Evolutionary conservation across 2,797 vertebrate genomes (phyloP), one percentile per base, ranked within the genome.

Genomic region (Tapirus indicus): DNA sequence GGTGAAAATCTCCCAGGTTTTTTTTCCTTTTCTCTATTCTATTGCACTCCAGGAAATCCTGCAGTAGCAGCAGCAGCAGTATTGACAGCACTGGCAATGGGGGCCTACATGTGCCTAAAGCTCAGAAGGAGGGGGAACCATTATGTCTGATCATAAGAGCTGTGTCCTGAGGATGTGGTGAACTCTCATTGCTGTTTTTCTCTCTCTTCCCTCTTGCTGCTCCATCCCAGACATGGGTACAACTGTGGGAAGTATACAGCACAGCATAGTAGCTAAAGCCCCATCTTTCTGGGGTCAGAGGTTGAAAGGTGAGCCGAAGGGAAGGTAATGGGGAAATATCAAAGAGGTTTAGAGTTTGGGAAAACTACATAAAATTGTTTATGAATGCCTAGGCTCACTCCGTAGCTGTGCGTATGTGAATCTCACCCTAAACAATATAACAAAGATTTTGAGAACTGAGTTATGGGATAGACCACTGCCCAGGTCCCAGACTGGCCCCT

Each of bases 371-470:
- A 66, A 78, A 91, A 47, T 77, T 66, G 20, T 89, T 71, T 87
- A 69, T 95, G 20, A 96, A 87, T 10, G 32, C 18, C 20, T 47
- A 93, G 41, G 12, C 12, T 83, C 29, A 32, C 18, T 91, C 6
- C 38, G 21, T 87, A 82, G n/a, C 35, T 91, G 20, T 69, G 58
- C 13, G 49, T 49, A 66, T 52, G 17, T 69, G n/a, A 11, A 79
- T 83, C 35, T 79, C 27, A 95, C 27, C 32, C 62, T 71, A 94
- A 92, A 41, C 38, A 82, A 83, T 72, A 41, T n/a, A 44, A 32
- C 58, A 88, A 75, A 92, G 18, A 72, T 84, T 69, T 80, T 84
- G 20, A 97, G 35, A 95, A 86, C 27, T 85, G 60, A 92, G 88
- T 91, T 83, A 95, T 92, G 64, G 35, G 58, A 25, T 54, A 75